Evolutionary conservation across 2,888 invertebrate genomes (phyloP).

Genomic region (Hydraecia micacea): DNA sequence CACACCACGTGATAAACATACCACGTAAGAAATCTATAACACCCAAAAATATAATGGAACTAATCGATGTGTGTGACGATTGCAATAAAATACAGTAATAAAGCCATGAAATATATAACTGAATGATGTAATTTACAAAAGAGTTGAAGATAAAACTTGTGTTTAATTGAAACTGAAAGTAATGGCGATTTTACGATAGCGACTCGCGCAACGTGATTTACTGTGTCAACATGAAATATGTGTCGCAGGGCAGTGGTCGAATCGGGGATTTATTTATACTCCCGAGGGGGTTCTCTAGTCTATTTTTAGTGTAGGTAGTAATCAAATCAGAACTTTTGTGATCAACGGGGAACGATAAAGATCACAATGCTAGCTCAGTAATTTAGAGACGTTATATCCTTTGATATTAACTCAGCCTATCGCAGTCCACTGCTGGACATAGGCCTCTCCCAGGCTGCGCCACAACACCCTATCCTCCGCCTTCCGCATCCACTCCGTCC

Average conservation of each 20-base stretch:
- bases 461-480: too few relatives aligned
- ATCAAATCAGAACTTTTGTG: not conserved
- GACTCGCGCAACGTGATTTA: constrained; percentile 67
- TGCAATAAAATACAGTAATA: constrained; percentile 59
- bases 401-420: too few relatives aligned
- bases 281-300: not conserved
- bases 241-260: constrained; percentile 7
- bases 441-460: too few relatives aligned
- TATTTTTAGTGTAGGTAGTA: not conserved
- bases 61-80: constrained; percentile 46
- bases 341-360: not conserved
- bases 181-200: constrained; percentile 67
- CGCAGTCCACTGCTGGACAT: too few relatives aligned
- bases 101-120: constrained; percentile 61
- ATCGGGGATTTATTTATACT: not conserved
- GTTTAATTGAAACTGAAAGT: constrained; percentile 71
- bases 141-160: constrained; percentile 62
- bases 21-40: constrained; percentile 41
- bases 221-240: constrained; percentile 66
- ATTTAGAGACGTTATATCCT: not conserved
- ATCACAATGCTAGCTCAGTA: not conserved
- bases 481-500: too few relatives aligned
- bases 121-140: constrained; percentile 62
- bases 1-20: too few relatives aligned
- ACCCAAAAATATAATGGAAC: constrained; percentile 46